Evolutionary conservation across 1,140 invertebrate genomes (phyloP).

Genomic region (Cyrtorhinus lividipennis): DNA sequence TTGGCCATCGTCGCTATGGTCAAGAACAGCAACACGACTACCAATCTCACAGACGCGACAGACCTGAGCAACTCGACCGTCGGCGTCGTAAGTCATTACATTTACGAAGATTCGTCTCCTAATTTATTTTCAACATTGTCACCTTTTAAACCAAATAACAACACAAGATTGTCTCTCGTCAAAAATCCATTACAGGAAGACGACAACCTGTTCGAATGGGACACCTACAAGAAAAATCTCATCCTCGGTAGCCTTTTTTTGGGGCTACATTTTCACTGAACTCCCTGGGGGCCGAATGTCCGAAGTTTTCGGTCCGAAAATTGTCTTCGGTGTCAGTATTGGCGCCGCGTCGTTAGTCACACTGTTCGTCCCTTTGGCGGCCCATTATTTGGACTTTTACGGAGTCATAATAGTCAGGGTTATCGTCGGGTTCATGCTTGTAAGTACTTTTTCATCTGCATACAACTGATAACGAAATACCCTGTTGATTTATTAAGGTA

Average conservation of each 20-base stretch:
- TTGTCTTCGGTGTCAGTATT: constrained; percentile 72
- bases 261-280: constrained; percentile 79
- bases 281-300: constrained; percentile 71
- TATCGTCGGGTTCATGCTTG: constrained; percentile 54
- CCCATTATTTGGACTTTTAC: constrained; percentile 41
- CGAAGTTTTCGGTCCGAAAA: constrained; percentile 64
- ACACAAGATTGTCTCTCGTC: too few species aligned
- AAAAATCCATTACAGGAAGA: background rate
- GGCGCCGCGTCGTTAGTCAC: constrained; percentile 65
- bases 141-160: background rate
- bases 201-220: constrained; percentile 47
- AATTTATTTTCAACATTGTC: background rate
- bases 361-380: constrained; percentile 60
- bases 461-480: too few species aligned
- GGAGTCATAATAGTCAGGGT: constrained; percentile 46
- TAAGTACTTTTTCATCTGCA: constrained; percentile 26
- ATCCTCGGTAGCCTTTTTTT: constrained; percentile 76
- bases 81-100: background rate
- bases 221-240: constrained; percentile 55
- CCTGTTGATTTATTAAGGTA: too few species aligned
- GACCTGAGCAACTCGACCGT: background rate
- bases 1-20: constrained; percentile 80
- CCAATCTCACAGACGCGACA: constrained; percentile 4
- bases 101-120: background rate
- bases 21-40: constrained; percentile 36